phyloP scores from a whole-genome alignment of 2,888 invertebrate genomes.

The Lasioglossum leucozonium region DNA sequence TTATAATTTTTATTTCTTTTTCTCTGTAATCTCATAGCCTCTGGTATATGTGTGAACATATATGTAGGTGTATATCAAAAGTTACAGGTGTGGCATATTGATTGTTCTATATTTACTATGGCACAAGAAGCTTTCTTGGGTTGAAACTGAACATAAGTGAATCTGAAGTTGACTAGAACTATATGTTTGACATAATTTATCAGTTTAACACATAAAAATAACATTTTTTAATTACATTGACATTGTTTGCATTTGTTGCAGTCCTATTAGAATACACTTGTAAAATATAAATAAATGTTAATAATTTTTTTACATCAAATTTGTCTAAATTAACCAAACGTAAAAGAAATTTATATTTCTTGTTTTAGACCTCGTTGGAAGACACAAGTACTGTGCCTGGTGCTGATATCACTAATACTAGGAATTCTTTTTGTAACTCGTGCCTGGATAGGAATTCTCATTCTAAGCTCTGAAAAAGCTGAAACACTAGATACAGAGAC shows the following conservation, averaged over 20 bases:
- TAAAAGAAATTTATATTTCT: neutral
- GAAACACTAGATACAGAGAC: conserved; percentile 44
- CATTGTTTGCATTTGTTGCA: neutral
- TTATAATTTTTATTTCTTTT: conserved; percentile 1
- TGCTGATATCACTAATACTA: conserved; percentile 65
- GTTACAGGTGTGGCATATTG: conserved; percentile 62
- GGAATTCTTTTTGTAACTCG: conserved; percentile 67
- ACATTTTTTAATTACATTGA: neutral
- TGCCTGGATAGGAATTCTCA: conserved; percentile 68
- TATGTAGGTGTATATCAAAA: conserved; percentile 48
- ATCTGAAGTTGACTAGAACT: neutral
- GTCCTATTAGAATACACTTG: neutral
- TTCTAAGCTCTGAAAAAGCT: conserved; percentile 46
- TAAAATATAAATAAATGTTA: conserved; percentile 4
- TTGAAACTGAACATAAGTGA: conserved; percentile 25
- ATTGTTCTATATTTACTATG: conserved; percentile 62
- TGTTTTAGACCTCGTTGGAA: conserved; percentile 71
- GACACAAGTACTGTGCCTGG: conserved; percentile 68
- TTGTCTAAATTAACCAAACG: neutral
- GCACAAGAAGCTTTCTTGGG: conserved; percentile 23
- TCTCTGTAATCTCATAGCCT: neutral
- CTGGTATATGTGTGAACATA: neutral
- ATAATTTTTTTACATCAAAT: neutral
- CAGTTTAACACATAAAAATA: neutral
- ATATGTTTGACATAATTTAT: neutral